A percentile compares a stretch with the other conserved stretches of the same genome.
Evolutionary conservation across 2,888 invertebrate genomes (phyloP).

Genomic region (Gryllus longicercus): DNA sequence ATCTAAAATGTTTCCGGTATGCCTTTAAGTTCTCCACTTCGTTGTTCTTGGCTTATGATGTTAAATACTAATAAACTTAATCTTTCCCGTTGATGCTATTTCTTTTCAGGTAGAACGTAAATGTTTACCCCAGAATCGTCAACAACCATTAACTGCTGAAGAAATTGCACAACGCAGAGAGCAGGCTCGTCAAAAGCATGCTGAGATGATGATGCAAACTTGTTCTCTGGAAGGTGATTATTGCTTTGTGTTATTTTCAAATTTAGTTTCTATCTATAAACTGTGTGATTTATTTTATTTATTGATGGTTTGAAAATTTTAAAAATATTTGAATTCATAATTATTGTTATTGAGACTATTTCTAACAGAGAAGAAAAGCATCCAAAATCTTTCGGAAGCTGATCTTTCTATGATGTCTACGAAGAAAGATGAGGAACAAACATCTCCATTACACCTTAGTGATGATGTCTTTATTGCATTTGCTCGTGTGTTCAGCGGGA

Average conservation of each 20-base stretch:
- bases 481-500: conserved; percentile 89
- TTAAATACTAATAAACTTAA: too few species aligned
- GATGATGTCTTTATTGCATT: conserved; percentile 80
- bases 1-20: conserved; percentile 86
- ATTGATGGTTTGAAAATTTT: neutral
- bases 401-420: neutral
- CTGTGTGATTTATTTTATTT: neutral
- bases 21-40: conserved; percentile 29
- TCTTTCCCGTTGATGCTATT: neutral
- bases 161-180: conserved; percentile 69
- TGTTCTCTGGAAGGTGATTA: neutral
- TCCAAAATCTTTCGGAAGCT: neutral
- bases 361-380: neutral
- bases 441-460: conserved; percentile 41
- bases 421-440: conserved; percentile 34
- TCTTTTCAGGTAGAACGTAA: conserved; percentile 55
- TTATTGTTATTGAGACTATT: neutral
- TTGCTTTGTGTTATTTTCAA: neutral
- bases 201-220: conserved; percentile 46
- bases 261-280: neutral
- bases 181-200: conserved; percentile 62
- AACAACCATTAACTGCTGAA: conserved; percentile 69
- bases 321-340: neutral
- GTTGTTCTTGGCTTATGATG: neutral
- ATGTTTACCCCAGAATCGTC: conserved; percentile 73